Evolutionary conservation across 1,140 invertebrate species (phyloP).

Genomic region (Zaprionus davidi): DNA sequence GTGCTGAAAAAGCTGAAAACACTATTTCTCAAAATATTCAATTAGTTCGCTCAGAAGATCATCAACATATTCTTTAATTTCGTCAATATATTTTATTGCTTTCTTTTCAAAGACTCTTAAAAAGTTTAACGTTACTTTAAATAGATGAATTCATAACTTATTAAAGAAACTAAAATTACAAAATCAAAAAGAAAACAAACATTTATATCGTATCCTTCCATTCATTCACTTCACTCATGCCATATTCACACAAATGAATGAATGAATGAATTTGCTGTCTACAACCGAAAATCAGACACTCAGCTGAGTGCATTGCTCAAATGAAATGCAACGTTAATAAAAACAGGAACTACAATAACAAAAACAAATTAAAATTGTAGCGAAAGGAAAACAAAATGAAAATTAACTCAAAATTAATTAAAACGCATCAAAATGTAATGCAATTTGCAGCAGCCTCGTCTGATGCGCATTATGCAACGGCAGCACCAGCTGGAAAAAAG

Average conservation of each 20-base stretch:
- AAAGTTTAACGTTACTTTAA: too few species aligned
- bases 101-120: too few species aligned
- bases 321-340: constrained; percentile 19
- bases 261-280: too few species aligned
- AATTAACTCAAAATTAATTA: constrained; percentile 81
- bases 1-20: too few species aligned
- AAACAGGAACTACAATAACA: constrained; percentile 5
- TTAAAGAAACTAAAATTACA: background rate
- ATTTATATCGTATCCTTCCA: background rate
- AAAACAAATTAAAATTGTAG: constrained; percentile 9
- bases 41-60: too few species aligned
- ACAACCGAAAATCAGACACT: background rate
- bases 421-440: constrained; percentile 79
- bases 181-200: background rate
- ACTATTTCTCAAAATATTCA: too few species aligned
- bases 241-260: background rate
- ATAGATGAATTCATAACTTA: background rate
- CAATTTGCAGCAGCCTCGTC: constrained; percentile 60
- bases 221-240: background rate
- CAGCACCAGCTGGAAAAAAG: constrained; percentile 61
- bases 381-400: constrained; percentile 33
- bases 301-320: constrained; percentile 14
- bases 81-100: too few species aligned
- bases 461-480: constrained; percentile 54
- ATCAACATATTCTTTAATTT: too few species aligned